Base-by-base conservation (phyloP, 2,113 vertebrate species). In the Eretmochelys imbricata region DNA sequence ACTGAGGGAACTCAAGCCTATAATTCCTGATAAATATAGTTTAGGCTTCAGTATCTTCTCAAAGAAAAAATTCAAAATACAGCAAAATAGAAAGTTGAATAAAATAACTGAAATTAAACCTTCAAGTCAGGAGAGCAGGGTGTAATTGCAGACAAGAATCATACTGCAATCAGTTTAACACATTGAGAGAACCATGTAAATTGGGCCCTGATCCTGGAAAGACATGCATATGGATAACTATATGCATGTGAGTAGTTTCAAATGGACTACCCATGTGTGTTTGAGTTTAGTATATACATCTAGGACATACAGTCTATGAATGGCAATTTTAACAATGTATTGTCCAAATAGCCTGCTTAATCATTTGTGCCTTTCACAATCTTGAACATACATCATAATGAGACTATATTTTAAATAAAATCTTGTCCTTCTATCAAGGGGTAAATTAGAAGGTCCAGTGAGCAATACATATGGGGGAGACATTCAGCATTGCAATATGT, bases 171-270 rank as follows among this genome's bases (percentile, higher is more conserved):
- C 19, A 82, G 9, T 29, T 91, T 38, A 50, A 9, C 10, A 54
- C n/a, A 20, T 46, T 31, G 46, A 65, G 69, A 82, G 14, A 57
- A 27, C 75, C 24, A 25, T 57, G 53, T 69, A 19, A 9, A 80
- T 94, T 94, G 72, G 7, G 35, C 9, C 49, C 86, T 14, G 22
- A 75, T 93, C 13, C 35, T 79, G 53, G 14, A 27, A 14, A 51
- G 72, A 17, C 62, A n/a, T 38, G 65, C 35, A 38, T 20, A 10
- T 19, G n/a, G 65, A 20, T 72, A 38, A 9, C 16, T n/a, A 17
- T 49, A 22, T 87, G 84, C 8, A 0, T 27, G 72, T 46, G 72
- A 72, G 22, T 55, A 80, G 72, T 0, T 0, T 1, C 1, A 79
- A 55, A 27, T 65, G 24, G 91, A n/a, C 55, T 94, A 72, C 81